Evolutionary conservation across 2,888 invertebrate genomes (phyloP), one percentile per base, ranked within the genome.

Genomic region (Drosophila melanosoma): DNA sequence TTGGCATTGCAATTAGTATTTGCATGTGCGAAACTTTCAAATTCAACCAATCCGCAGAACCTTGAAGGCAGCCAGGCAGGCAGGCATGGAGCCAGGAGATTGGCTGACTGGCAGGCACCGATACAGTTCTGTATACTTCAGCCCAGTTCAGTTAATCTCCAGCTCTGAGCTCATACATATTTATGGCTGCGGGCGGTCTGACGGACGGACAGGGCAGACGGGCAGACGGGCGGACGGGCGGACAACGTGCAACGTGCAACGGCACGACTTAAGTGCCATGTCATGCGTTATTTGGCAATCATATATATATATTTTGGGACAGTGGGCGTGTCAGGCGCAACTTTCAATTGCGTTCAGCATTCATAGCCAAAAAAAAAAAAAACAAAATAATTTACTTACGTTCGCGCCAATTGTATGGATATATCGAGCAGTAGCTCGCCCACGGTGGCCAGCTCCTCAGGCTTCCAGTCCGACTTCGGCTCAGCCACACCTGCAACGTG

Each of bases 371-470:
- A 26, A 26, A 26, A 26, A 26, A 29, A 29, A 26, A 67, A 61
- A 40, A 26, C 3, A 29, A 29, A 26, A 67, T 58, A 40, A 54
- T 74, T 79, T 79, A 95, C 96, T 96, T 94, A 97, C 97, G 95
- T 96, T 93, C 96, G 95, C 12, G 97, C 97, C 82, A 98, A 94
- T 91, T 96, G 97, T 83, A 96, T 95, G 38, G 97, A 97, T 89
- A 98, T 95, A 92, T 98, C 98, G 79, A 98, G 94, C 49, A 98
- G 94, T 40, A 98, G 94, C 93, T 98, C 97, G 40, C 97, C 98
- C 54, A 97, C 96, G 36, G 97, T 96, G 42, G 97, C 97, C 81
- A 97, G 95, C 90, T 98, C 96, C 93, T 97, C 97, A 0, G 97
- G 95, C 90, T 96, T 96, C 96, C 97, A 97, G 81, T 97, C 96